Conservation (phyloP, 2,113 vertebrate species). For the Sebastes fasciatus region DNA sequence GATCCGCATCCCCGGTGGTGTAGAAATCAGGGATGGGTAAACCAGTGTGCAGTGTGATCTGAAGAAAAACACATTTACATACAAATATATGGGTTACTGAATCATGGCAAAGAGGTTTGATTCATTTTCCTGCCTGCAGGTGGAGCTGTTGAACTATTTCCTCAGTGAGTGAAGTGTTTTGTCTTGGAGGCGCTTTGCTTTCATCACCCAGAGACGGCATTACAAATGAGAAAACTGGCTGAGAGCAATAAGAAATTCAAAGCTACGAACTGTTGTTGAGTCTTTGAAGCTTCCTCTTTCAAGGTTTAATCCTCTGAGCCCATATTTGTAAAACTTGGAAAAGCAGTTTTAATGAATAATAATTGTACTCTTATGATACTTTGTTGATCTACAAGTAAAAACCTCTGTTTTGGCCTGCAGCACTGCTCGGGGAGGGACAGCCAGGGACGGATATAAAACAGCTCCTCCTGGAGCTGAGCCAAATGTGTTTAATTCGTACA, state of each 20-base stretch:
- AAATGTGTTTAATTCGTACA: neutral
- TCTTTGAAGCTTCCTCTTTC: slow-evolving; percentile 58
- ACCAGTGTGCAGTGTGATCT: slow-evolving; percentile 97
- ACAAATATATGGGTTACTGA: neutral
- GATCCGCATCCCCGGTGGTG: slow-evolving; percentile 87
- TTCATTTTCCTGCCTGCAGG: slow-evolving; percentile 52
- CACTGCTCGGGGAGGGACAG: neutral
- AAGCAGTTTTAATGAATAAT: slow-evolving; percentile 20
- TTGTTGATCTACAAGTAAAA: slow-evolving; percentile 27
- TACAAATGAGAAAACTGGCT: slow-evolving; percentile 20
- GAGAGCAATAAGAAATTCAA: slow-evolving; percentile 39
- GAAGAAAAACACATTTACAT: slow-evolving; percentile 34
- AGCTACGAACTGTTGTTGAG: slow-evolving; percentile 35
- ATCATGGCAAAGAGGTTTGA: neutral
- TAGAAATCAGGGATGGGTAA: slow-evolving; percentile 96
- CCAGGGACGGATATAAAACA: neutral
- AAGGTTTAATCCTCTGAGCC: slow-evolving; percentile 43
- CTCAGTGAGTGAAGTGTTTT: neutral
- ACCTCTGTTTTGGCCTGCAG: slow-evolving; percentile 14
- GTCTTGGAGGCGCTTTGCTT: slow-evolving; percentile 26
- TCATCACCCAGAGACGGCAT: slow-evolving; percentile 29
- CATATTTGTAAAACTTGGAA: slow-evolving; percentile 32
- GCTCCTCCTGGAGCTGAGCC: neutral
- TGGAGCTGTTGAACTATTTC: slow-evolving; percentile 59
- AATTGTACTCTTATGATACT: slow-evolving; percentile 3